These are phyloP conservation scores for Lasioglossum albipes DNA, from an alignment of 1,140 invertebrate species.

Conservation along the genomic window DNA sequence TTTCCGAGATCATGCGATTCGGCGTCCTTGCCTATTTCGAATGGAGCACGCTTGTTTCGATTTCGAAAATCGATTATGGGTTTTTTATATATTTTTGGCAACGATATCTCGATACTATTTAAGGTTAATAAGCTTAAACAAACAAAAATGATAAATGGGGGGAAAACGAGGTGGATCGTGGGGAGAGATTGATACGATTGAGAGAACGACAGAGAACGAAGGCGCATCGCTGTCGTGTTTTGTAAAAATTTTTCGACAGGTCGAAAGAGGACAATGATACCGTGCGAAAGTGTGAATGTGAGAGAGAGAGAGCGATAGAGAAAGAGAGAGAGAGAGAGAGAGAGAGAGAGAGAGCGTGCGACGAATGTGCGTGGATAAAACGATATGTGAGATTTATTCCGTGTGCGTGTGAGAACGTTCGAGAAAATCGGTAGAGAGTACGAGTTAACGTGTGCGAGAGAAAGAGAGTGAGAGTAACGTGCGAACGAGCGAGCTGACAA, in stretches of 20 bases:
- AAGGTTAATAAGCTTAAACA: constrained; percentile 75
- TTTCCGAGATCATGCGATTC: constrained; percentile 58
- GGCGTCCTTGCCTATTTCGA: constrained; percentile 76
- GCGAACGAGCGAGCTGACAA: constrained; percentile 33
- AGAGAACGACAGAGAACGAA: constrained; percentile 60
- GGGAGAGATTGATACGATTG: constrained; percentile 29
- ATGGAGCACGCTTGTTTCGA: constrained; percentile 76
- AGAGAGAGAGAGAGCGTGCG: background rate
- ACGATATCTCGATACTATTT: constrained; percentile 80
- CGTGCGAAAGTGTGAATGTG: background rate
- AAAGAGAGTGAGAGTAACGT: constrained; percentile 53
- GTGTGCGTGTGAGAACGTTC: background rate
- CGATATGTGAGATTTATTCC: too few relatives aligned
- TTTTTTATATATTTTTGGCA: constrained; percentile 81
- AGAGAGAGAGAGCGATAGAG: background rate
- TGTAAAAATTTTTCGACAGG: constrained; percentile 75
- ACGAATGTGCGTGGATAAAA: too few relatives aligned
- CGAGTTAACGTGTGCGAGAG: background rate
- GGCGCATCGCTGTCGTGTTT: constrained; percentile 73
- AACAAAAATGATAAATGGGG: constrained; percentile 32
- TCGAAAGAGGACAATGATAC: constrained; percentile 68
- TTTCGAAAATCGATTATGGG: constrained; percentile 77
- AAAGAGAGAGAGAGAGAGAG: constrained; percentile 45
- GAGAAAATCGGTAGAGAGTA: background rate
- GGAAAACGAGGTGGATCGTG: constrained; percentile 10